Evolutionary conservation across 53 echinoderm and acorn worm species (phyloP).

Genomic region (Hippasteria phrygiana): DNA sequence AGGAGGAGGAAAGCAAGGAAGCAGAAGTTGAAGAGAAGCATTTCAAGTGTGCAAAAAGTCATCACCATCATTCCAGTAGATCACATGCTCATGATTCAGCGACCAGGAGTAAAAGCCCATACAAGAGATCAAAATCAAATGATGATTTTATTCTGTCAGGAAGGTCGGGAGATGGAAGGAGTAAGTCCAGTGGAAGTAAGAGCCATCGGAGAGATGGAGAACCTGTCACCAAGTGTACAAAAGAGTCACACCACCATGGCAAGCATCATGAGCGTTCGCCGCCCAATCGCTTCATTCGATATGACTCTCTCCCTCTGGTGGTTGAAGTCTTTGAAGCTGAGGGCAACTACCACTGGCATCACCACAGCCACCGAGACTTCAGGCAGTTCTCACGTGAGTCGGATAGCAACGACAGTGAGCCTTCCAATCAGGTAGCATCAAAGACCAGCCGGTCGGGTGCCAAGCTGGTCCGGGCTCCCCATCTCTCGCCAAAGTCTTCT

Average conservation of each 20-base stretch:
- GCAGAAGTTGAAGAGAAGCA: conserved; percentile 36
- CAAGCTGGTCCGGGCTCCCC: conserved; percentile 60
- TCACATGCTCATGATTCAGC: conserved; percentile 53
- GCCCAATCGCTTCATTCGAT: conserved; percentile 92
- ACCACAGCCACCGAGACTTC: conserved; percentile 69
- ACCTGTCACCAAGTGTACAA: conserved; percentile 42
- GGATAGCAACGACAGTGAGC: conserved; percentile 78
- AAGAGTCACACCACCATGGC: conserved; percentile 62
- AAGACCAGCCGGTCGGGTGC: conserved; percentile 67
- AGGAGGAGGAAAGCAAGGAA: not conserved
- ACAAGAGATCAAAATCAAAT: conserved; percentile 78
- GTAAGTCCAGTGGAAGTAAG: conserved; percentile 57
- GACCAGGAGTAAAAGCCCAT: conserved; percentile 49
- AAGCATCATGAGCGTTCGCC: conserved; percentile 70
- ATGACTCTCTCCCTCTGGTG: conserved; percentile 95
- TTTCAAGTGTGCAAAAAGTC: conserved; percentile 45
- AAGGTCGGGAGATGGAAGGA: conserved; percentile 53
- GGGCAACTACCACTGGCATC: conserved; percentile 76
- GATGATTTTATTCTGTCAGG: conserved; percentile 72
- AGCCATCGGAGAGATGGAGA: conserved; percentile 61
- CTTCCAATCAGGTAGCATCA: conserved; percentile 29
- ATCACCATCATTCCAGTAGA: conserved; percentile 59
- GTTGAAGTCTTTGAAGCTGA: conserved; percentile 97
- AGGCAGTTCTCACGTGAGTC: conserved; percentile 67
- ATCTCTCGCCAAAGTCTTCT: conserved; percentile 65